Evolutionary conservation across 2,113 vertebrate species (phyloP).

Genomic region (Tragelaphus strepsiceros): DNA sequence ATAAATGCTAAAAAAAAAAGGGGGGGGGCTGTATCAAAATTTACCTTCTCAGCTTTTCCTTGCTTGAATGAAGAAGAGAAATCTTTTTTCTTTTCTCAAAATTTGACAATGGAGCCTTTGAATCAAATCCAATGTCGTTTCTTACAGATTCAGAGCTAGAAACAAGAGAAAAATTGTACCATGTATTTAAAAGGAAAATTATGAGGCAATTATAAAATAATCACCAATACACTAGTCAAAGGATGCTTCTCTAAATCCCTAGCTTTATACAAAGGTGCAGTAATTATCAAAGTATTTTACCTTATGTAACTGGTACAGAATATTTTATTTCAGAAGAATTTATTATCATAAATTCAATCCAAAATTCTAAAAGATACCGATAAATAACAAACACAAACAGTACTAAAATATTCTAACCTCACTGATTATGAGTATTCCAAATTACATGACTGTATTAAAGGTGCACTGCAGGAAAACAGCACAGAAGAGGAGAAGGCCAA

Average conservation of each 20-base stretch:
- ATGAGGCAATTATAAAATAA: not conserved
- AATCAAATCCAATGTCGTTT: not conserved
- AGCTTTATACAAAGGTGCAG: not conserved
- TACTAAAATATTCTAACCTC: not conserved
- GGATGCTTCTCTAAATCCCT: not conserved
- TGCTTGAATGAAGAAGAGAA: constrained; percentile 63
- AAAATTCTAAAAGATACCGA: constrained; percentile 5
- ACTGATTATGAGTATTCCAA: not conserved
- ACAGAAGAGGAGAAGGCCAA: not conserved
- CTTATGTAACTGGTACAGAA: not conserved
- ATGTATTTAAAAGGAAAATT: not conserved
- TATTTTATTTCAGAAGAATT: not conserved
- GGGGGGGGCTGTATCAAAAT: not conserved
- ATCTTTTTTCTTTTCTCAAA: constrained; percentile 12
- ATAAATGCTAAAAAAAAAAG: not conserved
- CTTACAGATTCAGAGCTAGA: constrained; percentile 3
- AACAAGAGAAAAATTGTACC: not conserved
- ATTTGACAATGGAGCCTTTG: not conserved
- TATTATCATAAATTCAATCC: not conserved
- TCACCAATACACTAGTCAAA: not conserved
- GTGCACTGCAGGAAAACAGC: not conserved
- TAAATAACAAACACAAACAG: not conserved
- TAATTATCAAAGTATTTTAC: not conserved
- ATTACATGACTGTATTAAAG: not conserved
- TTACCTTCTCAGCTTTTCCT: constrained; percentile 68